These are phyloP conservation scores for Monopterus albus DNA, from an alignment of 2,113 vertebrate species.

Conservation along the genomic window DNA sequence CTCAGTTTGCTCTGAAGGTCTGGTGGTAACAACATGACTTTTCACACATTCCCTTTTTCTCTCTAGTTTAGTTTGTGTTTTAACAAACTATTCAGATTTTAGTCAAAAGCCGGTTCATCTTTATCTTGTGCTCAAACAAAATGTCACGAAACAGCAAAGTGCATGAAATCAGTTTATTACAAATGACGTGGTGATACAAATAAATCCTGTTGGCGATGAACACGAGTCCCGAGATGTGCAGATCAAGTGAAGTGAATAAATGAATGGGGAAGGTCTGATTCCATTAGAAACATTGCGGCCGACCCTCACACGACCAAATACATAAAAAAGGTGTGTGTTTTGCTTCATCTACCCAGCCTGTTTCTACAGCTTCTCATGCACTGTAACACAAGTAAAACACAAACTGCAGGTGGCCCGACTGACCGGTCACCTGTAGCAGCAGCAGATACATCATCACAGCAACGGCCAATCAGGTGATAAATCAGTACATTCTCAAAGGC, in stretches of 20 bases:
- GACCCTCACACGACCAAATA: not conserved
- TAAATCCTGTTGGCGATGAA: conserved; percentile 40
- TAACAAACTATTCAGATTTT: no score
- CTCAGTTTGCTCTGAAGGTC: no score
- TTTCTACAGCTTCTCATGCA: conserved; percentile 51
- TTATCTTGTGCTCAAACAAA: no score
- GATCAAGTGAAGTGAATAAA: conserved; percentile 28
- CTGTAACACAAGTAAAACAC: conserved; percentile 35
- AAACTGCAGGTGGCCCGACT: conserved; percentile 23
- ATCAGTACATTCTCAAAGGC: conserved; percentile 62
- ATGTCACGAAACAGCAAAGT: conserved; percentile 2
- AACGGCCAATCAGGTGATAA: conserved; percentile 55
- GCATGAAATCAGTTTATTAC: conserved; percentile 76
- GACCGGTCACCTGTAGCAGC: conserved; percentile 50
- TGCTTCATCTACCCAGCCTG: not conserved
- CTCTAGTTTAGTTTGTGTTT: no score
- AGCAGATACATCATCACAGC: conserved; percentile 55
- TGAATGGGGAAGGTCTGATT: conserved; percentile 14
- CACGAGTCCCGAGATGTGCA: conserved; percentile 9
- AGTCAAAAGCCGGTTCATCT: no score
- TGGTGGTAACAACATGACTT: no score
- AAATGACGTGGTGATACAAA: conserved; percentile 70
- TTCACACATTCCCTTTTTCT: no score
- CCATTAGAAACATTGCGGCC: not conserved
- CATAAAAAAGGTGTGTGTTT: conserved; percentile 12